Percentiles rank a stretch among this genome's conserved stretches.
phyloP scores from a whole-genome alignment of 2,113 vertebrate species.

The Ceratotherium simum region DNA sequence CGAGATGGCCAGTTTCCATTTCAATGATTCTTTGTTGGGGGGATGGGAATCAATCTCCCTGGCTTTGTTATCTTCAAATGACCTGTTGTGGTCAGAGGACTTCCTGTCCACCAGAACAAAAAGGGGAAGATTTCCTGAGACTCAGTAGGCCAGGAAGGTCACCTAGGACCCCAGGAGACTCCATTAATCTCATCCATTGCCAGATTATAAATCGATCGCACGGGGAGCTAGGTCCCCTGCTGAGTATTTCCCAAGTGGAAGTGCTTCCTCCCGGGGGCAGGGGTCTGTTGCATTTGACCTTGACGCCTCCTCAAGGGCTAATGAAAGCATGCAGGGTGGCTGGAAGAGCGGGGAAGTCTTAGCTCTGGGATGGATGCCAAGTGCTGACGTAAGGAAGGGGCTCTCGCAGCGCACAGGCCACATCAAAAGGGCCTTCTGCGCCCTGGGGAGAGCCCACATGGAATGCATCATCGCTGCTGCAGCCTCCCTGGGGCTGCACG shows the following conservation, averaged over 20 bases:
- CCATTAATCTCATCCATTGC: neutral
- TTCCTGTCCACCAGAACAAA: neutral
- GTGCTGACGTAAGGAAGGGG: fast-evolving
- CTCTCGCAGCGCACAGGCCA: neutral
- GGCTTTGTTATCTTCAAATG: neutral
- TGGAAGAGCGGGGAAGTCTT: fast-evolving
- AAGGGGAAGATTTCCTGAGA: neutral
- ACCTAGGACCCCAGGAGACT: neutral
- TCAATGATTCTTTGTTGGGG: neutral
- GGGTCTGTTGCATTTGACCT: neutral
- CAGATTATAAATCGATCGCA: neutral
- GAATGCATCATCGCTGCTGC: neutral
- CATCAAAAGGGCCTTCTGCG: neutral
- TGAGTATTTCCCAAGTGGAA: neutral
- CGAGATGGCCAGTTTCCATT: neutral
- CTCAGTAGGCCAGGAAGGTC: neutral
- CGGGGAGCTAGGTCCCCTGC: neutral
- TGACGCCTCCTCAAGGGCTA: neutral
- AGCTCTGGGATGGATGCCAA: neutral
- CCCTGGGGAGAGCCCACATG: neutral
- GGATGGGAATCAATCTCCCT: neutral
- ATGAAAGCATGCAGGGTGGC: fast-evolving
- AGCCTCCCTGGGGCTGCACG: fast-evolving
- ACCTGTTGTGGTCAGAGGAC: neutral
- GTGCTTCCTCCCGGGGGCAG: neutral